phyloP scores from a whole-genome alignment of 2,797 vertebrate species.

The Malurus leucopterus region DNA sequence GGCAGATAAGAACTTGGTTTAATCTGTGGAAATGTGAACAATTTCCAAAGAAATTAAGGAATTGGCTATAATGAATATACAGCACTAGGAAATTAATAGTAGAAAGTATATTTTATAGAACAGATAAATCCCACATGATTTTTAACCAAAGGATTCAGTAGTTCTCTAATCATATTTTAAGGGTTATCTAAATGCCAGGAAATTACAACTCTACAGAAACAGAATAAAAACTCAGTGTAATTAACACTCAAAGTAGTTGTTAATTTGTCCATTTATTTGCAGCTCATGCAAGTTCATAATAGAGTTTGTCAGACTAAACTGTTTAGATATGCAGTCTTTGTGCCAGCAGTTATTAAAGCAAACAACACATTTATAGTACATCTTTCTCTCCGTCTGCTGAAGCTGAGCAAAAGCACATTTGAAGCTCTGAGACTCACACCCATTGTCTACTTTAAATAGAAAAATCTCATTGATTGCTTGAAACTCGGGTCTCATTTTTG shows the following conservation, averaged over 20 bases:
- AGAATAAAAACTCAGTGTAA: conserved; percentile 9
- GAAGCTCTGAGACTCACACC: conserved; percentile 82
- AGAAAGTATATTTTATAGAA: not conserved
- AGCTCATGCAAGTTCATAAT: conserved; percentile 31
- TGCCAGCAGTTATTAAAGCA: conserved; percentile 52
- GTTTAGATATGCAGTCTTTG: not conserved
- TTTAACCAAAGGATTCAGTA: not conserved
- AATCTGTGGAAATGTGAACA: not conserved
- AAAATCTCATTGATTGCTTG: conserved; percentile 86
- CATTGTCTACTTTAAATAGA: conserved; percentile 88
- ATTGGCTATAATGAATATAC: not conserved
- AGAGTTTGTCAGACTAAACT: conserved; percentile 16
- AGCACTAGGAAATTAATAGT: not conserved
- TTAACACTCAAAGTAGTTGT: conserved; percentile 16
- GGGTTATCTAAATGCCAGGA: not conserved
- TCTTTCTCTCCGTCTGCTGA: conserved; percentile 66
- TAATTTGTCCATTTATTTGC: not conserved
- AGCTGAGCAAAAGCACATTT: conserved; percentile 81
- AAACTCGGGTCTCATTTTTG: conserved; percentile 83
- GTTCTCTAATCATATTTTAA: conserved; percentile 2
- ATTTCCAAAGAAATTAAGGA: conserved; percentile 1
- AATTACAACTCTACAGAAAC: not conserved
- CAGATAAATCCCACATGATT: not conserved
- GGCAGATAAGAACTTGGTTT: not conserved
- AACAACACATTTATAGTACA: conserved; percentile 60